phyloP scores from a whole-genome alignment of 2,797 vertebrate genomes.

The Periophthalmus magnuspinnatus region DNA sequence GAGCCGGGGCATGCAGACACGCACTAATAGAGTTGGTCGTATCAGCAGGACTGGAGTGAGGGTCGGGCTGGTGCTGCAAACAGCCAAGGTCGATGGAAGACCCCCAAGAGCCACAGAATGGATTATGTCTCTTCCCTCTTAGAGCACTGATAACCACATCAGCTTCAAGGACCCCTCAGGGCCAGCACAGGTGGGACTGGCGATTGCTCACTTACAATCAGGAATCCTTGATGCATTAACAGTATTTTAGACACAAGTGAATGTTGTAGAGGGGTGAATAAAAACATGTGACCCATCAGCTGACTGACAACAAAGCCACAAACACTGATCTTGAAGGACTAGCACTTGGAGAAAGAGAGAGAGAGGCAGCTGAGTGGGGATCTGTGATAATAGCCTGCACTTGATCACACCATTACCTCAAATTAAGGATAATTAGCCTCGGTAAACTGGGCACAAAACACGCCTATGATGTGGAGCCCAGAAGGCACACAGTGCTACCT shows the following conservation, averaged over 20 bases:
- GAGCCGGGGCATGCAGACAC: conserved; percentile 63
- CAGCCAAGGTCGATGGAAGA: conserved; percentile 72
- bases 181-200: conserved; percentile 62
- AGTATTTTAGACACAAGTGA: conserved; percentile 52
- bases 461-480: conserved; percentile 75
- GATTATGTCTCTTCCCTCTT: conserved; percentile 76
- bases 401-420: conserved; percentile 78
- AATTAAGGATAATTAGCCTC: conserved; percentile 80
- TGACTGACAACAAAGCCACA: conserved; percentile 54
- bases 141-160: conserved; percentile 74
- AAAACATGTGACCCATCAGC: conserved; percentile 67
- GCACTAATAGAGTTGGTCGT: conserved; percentile 63
- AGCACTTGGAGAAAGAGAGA: conserved; percentile 36
- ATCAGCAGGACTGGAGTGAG: conserved; percentile 63
- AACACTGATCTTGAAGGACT: conserved; percentile 69
- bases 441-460: conserved; percentile 78
- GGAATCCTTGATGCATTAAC: conserved; percentile 70
- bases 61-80: conserved; percentile 55
- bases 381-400: conserved; percentile 73
- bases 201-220: conserved; percentile 69
- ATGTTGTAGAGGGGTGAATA: conserved; percentile 42
- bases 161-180: conserved; percentile 72
- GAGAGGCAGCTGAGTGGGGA: conserved; percentile 66
- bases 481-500: conserved; percentile 76
- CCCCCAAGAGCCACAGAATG: conserved; percentile 73